phyloP scores from a whole-genome alignment of 2,113 vertebrate species.

The Hyperopisus bebe region DNA sequence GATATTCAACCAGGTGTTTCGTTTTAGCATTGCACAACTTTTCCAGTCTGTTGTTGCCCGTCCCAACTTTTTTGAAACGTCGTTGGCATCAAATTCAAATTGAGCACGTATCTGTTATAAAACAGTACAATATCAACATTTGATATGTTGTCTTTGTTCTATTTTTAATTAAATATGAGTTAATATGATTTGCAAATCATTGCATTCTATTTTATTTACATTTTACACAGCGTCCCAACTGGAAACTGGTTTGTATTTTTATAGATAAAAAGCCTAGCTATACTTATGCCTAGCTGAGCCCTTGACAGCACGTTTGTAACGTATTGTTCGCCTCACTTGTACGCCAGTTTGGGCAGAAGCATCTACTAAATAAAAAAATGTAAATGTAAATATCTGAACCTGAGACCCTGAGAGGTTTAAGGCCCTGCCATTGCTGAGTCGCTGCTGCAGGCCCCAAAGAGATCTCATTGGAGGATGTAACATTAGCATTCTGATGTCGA shows the following conservation, averaged over 20 bases:
- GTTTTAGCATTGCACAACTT: neutral
- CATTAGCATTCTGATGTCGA: neutral
- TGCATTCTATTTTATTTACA: no score
- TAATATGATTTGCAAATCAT: no score
- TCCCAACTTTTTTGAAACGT: neutral
- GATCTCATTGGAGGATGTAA: neutral
- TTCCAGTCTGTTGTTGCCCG: neutral
- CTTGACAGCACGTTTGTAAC: neutral
- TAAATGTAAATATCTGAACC: neutral
- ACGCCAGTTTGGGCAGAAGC: neutral
- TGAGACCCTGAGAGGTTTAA: neutral
- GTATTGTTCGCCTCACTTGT: neutral
- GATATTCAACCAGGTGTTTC: neutral
- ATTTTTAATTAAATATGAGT: no score
- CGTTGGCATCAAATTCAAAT: neutral
- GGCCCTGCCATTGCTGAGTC: neutral
- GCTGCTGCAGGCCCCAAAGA: neutral
- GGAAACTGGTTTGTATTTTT: no score
- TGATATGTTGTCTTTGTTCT: neutral
- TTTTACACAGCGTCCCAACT: no score
- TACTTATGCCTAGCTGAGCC: neutral
- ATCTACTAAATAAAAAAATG: neutral
- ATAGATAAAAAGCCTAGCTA: neutral
- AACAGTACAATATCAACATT: neutral
- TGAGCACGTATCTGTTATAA: neutral